These are phyloP conservation scores for Bombus sibiricus DNA, from an alignment of 1,140 invertebrate species.

Conservation along the genomic window DNA sequence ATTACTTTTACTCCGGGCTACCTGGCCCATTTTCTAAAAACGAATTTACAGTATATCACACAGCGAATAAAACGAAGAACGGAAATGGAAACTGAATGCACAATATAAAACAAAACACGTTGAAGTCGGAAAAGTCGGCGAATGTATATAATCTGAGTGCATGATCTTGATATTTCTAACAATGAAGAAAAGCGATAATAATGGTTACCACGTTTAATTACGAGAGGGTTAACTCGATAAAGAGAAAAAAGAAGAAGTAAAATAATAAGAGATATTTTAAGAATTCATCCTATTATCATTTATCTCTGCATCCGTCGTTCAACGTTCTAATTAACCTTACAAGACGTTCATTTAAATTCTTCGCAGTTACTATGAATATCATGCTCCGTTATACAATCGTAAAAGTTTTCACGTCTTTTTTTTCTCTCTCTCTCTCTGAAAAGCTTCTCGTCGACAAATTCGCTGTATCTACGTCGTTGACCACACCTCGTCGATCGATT, in stretches of 20 bases:
- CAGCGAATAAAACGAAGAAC: background rate
- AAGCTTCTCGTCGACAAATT: background rate
- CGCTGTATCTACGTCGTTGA: background rate
- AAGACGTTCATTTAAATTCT: background rate
- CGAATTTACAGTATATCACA: background rate
- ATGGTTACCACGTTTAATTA: background rate
- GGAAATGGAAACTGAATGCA: background rate
- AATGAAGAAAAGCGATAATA: background rate
- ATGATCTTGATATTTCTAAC: background rate
- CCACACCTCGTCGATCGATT: no score
- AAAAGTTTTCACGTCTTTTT: background rate
- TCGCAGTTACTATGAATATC: background rate
- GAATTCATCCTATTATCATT: background rate
- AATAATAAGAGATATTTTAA: background rate
- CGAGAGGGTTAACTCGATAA: background rate
- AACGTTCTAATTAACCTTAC: background rate
- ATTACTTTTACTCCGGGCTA: background rate
- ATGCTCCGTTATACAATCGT: background rate
- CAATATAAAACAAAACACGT: background rate
- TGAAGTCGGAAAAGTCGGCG: no score
- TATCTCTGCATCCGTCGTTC: background rate
- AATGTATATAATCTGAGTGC: background rate
- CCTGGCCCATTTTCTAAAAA: background rate
- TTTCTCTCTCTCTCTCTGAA: no score
- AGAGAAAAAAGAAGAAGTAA: background rate